Base-by-base conservation (phyloP, 2,113 vertebrate genomes). In the Hipposideros armiger region DNA sequence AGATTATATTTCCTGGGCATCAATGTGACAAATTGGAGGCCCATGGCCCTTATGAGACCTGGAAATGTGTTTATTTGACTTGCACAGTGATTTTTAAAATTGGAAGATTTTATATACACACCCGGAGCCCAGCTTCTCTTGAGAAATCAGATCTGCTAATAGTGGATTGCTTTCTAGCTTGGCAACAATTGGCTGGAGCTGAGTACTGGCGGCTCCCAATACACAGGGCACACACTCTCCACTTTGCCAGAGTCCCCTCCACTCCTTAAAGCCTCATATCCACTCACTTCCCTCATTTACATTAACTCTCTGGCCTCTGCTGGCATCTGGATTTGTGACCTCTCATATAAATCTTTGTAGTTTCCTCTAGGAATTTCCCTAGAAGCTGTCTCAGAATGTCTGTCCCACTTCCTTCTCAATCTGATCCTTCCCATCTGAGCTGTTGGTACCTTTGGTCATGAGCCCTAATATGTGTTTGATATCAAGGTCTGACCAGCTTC, bases 111-210 rank as follows among this genome's bases (percentile, higher is more conserved):
- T 66, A 47, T 26, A 91, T 20, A 62, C 40, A 91, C 69, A 91
- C n/a, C 47, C 82, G 77, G 67, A 95, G 14, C 60, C 50, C 30
- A 54, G 42, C 45, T 85, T 95, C 60, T 90, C 54, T 84, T 87
- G 74, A 92, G 90, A 95, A 88, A 82, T 95, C 22, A 88, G 36
- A 82, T 69, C 14, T 86, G 72, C 89, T 88, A 72, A 93, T 42
- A 85, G 3, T 50, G 56, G 73, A 10, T 77, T 84, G 30, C 28
- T 96, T 94, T 94, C n/a, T 36, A 81, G 56, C 13, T 17, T 73
- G 72, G 87, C 24, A 91, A 28, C n/a, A 88, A 54, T n/a, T 87
- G 62, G 50, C n/a, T 76, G 72, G 72, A 84, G 42, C 84, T 74
- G 54, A 76, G 52, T 13, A 28, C 58, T 93, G 52, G 36, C 62